A percentile compares a stretch with the other conserved stretches of the same genome.
These are phyloP conservation scores for Hexactinellida sp. DNA, from an alignment of 37 sponge, comb jelly and placozoan species.

Conservation along the genomic window DNA sequence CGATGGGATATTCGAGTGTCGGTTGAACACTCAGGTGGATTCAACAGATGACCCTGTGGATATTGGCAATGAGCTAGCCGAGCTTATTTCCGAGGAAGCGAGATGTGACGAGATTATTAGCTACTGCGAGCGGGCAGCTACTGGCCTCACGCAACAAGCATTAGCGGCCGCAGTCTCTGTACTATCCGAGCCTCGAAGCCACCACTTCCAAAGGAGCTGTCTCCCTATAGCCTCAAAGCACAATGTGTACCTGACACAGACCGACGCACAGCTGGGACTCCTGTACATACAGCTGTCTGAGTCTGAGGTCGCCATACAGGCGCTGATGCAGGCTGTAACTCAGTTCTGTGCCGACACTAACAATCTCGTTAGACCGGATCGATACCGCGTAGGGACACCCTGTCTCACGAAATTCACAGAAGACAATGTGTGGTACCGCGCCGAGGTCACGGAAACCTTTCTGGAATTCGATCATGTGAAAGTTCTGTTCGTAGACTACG, in stretches of 20 bases:
- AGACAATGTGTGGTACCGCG: slow-evolving; percentile 33
- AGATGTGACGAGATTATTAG: background rate
- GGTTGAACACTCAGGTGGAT: background rate
- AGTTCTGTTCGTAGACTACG: slow-evolving; percentile 61
- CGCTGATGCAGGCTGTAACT: background rate
- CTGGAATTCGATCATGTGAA: slow-evolving; percentile 21
- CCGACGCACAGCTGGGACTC: background rate
- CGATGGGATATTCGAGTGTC: background rate
- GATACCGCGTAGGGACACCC: slow-evolving; percentile 25
- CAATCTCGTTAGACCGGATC: background rate
- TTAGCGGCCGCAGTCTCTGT: background rate
- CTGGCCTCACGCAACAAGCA: background rate
- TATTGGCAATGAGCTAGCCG: background rate
- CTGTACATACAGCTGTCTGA: slow-evolving; percentile 43
- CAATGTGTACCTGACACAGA: background rate
- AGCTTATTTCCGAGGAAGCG: background rate
- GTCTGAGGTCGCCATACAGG: background rate
- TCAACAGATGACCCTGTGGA: background rate
- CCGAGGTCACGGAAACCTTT: slow-evolving; percentile 19
- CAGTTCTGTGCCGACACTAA: slow-evolving; percentile 1
- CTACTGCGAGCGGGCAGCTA: background rate
- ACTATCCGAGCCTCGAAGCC: background rate
- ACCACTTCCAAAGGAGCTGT: background rate
- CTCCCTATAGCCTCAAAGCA: background rate
- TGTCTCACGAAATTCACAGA: slow-evolving; percentile 32